Base-by-base conservation (phyloP, 2,797 vertebrate species). In the Sebastes miniatus region DNA sequence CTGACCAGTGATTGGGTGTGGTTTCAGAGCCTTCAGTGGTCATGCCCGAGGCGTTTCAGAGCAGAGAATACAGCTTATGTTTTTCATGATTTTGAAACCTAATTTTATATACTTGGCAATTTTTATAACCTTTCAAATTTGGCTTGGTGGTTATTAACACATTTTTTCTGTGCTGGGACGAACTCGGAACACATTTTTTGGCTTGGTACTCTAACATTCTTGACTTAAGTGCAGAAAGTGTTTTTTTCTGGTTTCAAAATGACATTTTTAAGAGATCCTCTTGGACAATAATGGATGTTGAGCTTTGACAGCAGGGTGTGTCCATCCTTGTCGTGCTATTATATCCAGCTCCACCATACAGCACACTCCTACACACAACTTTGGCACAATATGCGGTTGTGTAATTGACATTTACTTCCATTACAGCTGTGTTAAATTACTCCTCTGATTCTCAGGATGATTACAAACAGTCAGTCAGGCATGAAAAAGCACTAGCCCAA, bases 361-460 rank as follows among this genome's bases (percentile, higher is more conserved):
- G 74, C 83, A 64, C 70, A 84, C 73, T 73, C 77, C 80, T 88
- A 83, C 86, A 83, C 83, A 76, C 36, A 66, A n/a, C 69, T 82
- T 78, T 90, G 87, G 87, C 75, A 65, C 75, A 54, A 62, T 73
- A 66, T 65, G 36, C 11, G 39, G 73, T 88, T 85, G 73, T 79
- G 79, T 89, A 92, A 92, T 88, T 88, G 85, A 89, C 87, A 74
- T 92, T 92, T 85, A 84, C 88, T 90, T 89, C 75, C 84, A 91
- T 88, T 81, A 79, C 91, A 94, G 89, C 93, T 95, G 90, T 71
- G 57, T 87, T 89, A 87, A 89, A 93, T 94, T 91, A 93, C 79
- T 87, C 69, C 83, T 77, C 76, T 79, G 83, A 93, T 89, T 93
- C 90, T 90, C 80, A 54, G 66, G 88, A 92, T 93, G 92, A 92